Percentiles rank a stretch among this genome's conserved stretches.
Evolutionary conservation across 1,140 invertebrate species (phyloP).

Genomic region (Drosophila orena): DNA sequence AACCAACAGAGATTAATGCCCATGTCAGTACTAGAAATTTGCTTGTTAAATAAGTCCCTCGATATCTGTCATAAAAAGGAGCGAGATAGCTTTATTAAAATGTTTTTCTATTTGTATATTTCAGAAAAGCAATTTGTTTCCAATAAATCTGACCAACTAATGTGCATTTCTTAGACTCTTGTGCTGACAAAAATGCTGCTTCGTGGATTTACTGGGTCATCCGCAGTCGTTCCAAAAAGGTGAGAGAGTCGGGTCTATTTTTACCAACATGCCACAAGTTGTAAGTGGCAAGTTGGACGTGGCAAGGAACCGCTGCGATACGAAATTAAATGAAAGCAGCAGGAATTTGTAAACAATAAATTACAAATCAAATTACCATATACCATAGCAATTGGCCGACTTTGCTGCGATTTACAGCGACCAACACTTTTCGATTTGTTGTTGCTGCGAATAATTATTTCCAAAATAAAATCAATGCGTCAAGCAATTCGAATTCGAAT

Average conservation of each 20-base stretch:
- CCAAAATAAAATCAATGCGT: constrained; percentile 74
- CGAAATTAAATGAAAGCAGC: constrained; percentile 18
- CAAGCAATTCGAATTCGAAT: constrained; percentile 54
- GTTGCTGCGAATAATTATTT: constrained; percentile 64
- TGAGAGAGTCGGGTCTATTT: constrained; percentile 34
- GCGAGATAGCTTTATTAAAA: not conserved
- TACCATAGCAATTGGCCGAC: constrained; percentile 47
- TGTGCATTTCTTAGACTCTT: constrained; percentile 41
- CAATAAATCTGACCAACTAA: constrained; percentile 54
- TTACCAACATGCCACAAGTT: constrained; percentile 42
- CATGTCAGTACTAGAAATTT: too few species aligned
- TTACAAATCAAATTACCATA: constrained; percentile 50
- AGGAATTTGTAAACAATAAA: constrained; percentile 63
- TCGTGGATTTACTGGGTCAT: constrained; percentile 37
- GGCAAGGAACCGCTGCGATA: constrained; percentile 15
- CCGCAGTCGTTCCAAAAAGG: constrained; percentile 48
- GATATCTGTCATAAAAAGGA: not conserved
- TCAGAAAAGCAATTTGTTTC: constrained; percentile 49
- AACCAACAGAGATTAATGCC: too few species aligned
- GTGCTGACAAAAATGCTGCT: constrained; percentile 24
- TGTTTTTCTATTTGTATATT: constrained; percentile 6
- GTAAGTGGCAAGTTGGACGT: constrained; percentile 50
- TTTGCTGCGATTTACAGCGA: constrained; percentile 61
- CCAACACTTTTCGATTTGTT: constrained; percentile 46
- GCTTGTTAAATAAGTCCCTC: too few species aligned